Evolutionary conservation across 1,140 invertebrate genomes (phyloP), one percentile per base, ranked within the genome.

Genomic region (Choristoneura fumiferana): DNA sequence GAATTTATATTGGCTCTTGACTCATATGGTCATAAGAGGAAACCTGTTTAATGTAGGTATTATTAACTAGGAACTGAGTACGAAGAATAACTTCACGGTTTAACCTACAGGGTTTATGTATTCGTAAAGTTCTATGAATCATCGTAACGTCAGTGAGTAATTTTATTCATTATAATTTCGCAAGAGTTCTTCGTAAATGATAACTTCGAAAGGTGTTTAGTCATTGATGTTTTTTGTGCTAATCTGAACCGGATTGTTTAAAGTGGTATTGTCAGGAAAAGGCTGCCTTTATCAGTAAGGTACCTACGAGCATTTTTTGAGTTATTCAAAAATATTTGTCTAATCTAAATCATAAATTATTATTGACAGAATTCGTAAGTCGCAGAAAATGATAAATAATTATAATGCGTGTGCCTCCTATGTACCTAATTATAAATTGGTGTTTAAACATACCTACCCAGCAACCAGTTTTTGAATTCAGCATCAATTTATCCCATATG

Each of bases 391-490:
- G 22, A 6, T 3, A 3, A 3, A 2, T 29, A 29, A 29, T 29
- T 29, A 3, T 29, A 29, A 6, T 3, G 2, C 22, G n/a, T n/a
- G n/a, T n/a, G n/a, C n/a, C n/a, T n/a, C n/a, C n/a, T n/a, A n/a
- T n/a, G n/a, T n/a, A n/a, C n/a, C n/a, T n/a, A n/a, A n/a, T n/a
- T n/a, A n/a, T n/a, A n/a, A n/a, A n/a, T n/a, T n/a, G n/a, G n/a
- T n/a, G n/a, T n/a, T n/a, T n/a, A n/a, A n/a, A n/a, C 6, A 29
- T 29, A 3, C 6, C 22, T 29, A 29, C 6, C 22, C 8, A 22
- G 17, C 4, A 12, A 49, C 43, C 18, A 17, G 43, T 49, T 49
- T 49, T 49, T 49, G 22, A 22, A 49, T 49, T 18, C 18, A 49
- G 18, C 22, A 22, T 49, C 22, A 49, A 12, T 49, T 18, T 17